Evolutionary conservation across 64 coral and sea anemone species (phyloP).

Genomic region (Porites australiensis): DNA sequence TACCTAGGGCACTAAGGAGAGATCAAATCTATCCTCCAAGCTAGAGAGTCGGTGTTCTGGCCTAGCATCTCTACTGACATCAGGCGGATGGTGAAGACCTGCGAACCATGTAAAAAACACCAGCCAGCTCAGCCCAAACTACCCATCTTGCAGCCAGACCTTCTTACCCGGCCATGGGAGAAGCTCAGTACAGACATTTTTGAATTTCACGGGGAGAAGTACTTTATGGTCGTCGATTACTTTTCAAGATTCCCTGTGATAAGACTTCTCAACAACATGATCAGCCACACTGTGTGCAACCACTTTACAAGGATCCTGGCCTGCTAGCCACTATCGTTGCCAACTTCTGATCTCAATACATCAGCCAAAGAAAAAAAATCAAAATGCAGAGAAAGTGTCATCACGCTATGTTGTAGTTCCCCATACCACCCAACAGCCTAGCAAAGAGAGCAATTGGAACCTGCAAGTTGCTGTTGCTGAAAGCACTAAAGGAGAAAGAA

Average conservation of each 20-base stretch:
- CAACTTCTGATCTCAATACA: no score
- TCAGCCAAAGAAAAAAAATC: no score
- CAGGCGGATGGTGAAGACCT: neutral
- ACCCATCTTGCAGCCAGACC: constrained; percentile 36
- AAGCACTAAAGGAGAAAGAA: constrained; percentile 47
- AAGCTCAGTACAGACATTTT: no score
- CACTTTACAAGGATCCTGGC: no score
- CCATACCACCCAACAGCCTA: constrained; percentile 46
- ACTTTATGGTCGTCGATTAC: no score
- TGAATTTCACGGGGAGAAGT: no score
- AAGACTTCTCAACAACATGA: constrained; percentile 36
- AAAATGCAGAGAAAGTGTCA: no score
- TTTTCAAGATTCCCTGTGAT: constrained; percentile 55
- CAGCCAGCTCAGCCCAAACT: constrained; percentile 30
- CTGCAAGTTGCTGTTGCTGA: constrained; percentile 55
- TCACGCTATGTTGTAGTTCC: no score
- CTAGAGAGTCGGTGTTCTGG: constrained; percentile 39
- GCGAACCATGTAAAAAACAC: constrained; percentile 22
- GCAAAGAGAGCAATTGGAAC: no score
- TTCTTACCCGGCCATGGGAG: neutral
- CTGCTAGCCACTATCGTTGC: no score
- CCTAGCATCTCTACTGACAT: constrained; percentile 2
- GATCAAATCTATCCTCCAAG: neutral
- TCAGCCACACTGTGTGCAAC: no score
- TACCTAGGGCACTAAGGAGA: constrained; percentile 15